Conservation (phyloP, 2,113 vertebrate species). For the Peromyscus californicus region DNA sequence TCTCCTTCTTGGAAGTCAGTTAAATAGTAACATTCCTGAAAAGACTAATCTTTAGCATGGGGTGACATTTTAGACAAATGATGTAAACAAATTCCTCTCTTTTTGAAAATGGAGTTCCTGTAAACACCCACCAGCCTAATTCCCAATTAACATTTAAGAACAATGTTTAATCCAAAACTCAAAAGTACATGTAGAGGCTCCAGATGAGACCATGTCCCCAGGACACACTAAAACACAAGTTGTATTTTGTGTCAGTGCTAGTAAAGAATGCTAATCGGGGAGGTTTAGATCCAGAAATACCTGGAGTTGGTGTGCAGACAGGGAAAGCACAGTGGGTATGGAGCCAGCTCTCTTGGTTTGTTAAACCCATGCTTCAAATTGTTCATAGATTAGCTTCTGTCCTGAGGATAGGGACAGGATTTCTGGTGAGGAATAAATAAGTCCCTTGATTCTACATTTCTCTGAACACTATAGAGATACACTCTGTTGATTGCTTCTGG, state of each 20-base stretch:
- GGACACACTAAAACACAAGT: background rate
- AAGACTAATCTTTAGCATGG: background rate
- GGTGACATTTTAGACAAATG: background rate
- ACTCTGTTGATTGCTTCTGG: background rate
- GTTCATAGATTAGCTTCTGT: background rate
- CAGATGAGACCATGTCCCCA: background rate
- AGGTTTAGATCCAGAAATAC: background rate
- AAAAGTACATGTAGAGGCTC: background rate
- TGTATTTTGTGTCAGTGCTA: background rate
- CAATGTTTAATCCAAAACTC: background rate
- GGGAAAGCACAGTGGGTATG: background rate
- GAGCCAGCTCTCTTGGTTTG: background rate
- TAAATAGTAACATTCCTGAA: constrained; percentile 22
- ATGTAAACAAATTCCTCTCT: background rate
- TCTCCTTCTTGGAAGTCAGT: background rate
- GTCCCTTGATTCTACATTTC: background rate
- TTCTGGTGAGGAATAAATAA: background rate
- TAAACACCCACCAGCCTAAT: background rate
- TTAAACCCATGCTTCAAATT: background rate
- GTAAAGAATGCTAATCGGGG: background rate
- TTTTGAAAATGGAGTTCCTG: background rate
- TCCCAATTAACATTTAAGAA: constrained; percentile 21
- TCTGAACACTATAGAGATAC: background rate
- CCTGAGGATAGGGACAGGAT: background rate
- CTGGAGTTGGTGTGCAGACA: background rate